These are phyloP conservation scores for Daboia siamensis DNA, from an alignment of 2,113 vertebrate species.

Conservation along the genomic window DNA sequence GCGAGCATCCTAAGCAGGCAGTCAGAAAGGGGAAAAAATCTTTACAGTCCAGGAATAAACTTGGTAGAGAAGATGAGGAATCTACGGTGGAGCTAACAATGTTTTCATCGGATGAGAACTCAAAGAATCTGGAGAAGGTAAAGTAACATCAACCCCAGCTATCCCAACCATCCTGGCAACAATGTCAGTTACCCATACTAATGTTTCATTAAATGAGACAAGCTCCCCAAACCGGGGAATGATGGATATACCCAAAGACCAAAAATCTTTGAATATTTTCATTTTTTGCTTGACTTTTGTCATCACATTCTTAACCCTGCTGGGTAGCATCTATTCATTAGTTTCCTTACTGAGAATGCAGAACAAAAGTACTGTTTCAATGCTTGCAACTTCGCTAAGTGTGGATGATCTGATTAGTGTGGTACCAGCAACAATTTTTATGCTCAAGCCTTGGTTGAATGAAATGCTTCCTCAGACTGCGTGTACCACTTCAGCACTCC, in stretches of 20 bases:
- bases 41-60: conserved; percentile 49
- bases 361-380: conserved; percentile 75
- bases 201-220: conserved; percentile 74
- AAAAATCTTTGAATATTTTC: conserved; percentile 69
- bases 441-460: conserved; percentile 80
- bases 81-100: conserved; percentile 35
- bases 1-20: conserved; percentile 29
- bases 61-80: conserved; percentile 44
- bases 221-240: conserved; percentile 60
- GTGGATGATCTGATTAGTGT: conserved; percentile 88
- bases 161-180: conserved; percentile 26
- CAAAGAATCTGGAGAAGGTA: conserved; percentile 52
- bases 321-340: conserved; percentile 85
- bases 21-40: neutral
- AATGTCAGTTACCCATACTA: conserved; percentile 61
- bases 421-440: conserved; percentile 81
- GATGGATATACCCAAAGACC: conserved; percentile 60
- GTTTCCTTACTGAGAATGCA: conserved; percentile 77
- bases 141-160: neutral
- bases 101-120: conserved; percentile 46
- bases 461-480: conserved; percentile 63
- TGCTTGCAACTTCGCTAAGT: conserved; percentile 88
- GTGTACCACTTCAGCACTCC: conserved; percentile 83
- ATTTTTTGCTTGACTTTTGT: conserved; percentile 82
- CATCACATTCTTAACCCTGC: conserved; percentile 72